Base-by-base conservation (phyloP, 2,888 invertebrate species). In the Electrophaes corylata region DNA sequence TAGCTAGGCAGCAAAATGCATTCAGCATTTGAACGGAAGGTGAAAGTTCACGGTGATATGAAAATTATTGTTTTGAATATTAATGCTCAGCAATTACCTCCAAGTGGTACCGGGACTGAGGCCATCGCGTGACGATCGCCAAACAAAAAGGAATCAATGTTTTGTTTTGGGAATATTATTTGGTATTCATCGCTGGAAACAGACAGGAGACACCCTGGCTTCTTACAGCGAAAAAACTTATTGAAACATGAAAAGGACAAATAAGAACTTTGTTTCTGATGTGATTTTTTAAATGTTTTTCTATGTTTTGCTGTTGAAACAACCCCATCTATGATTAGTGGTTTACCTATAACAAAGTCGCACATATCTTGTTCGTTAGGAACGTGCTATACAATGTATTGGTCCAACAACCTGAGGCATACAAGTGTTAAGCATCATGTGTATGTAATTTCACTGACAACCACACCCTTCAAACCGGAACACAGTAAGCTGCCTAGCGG, bases 1-100 rank as follows among this genome's bases (percentile, higher is more conserved):
- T 10, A 35, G 16, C 11, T 26, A 26, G 3, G 37, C n/a, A 40
- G 4, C 29, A 14, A 48, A 43, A 26, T 41, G 33, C 33, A 31
- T 14, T 29, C 31, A 48, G 18, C 51, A 35, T 66, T 44, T 40
- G 60, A 62, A 62, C 57, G 69, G 73, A 79, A 84, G 83, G 84
- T 80, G 79, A 86, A 86, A 84, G 87, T 84, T 88, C 86, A 86
- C 67, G 84, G 84, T 71, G 75, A 80, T 79, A 76, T 73, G 33
- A 62, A 81, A 86, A 84, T 84, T 83, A 86, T 83, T 70, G 75
- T 75, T 79, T 70, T 66, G 81, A 83, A 83, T 86, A 87, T 79
- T 88, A 86, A 86, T 80, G 67, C 62, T 57, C 56, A 76, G 81
- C 79, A 88, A 89, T 88, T 89, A 89, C 84, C 65, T 53, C 79